A percentile compares a stretch with the other conserved stretches of the same genome.
Conservation (phyloP, 1,140 invertebrate species). For the Philopotamus ludificatus region DNA sequence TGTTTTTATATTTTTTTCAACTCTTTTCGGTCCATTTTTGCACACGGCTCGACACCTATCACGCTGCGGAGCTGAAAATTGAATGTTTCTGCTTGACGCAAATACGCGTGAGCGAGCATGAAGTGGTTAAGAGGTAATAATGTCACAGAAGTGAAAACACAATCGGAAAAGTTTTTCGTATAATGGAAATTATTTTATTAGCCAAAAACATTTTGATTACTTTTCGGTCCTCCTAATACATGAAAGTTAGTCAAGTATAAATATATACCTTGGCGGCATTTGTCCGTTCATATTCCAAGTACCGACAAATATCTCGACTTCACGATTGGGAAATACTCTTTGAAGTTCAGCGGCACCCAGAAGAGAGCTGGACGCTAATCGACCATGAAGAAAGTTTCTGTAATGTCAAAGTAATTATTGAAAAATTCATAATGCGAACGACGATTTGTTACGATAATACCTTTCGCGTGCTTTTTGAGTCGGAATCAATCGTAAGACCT, state of each 20-base stretch:
- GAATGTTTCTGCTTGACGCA: too few relatives aligned
- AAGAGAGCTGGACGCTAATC: constrained; percentile 74
- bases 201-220: too few relatives aligned
- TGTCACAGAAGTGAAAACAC: constrained; percentile 8
- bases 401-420: neutral
- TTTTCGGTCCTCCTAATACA: too few relatives aligned
- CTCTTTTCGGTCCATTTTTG: too few relatives aligned
- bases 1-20: too few relatives aligned
- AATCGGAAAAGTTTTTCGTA: too few relatives aligned
- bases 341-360: constrained; percentile 81
- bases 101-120: too few relatives aligned
- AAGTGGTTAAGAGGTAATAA: too few relatives aligned
- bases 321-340: constrained; percentile 79
- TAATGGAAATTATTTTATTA: neutral
- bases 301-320: constrained; percentile 84
- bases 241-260: too few relatives aligned
- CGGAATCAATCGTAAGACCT: constrained; percentile 76
- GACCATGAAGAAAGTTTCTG: constrained; percentile 77
- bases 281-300: constrained; percentile 97
- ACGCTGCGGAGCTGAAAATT: too few relatives aligned
- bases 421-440: too few relatives aligned
- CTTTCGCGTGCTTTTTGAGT: constrained; percentile 75
- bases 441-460: constrained; percentile 51
- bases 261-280: constrained; percentile 65
- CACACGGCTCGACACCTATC: too few relatives aligned